These are phyloP conservation scores for Pristionchus entomophagus DNA, from an alignment of 2,888 invertebrate genomes.

Conservation along the genomic window DNA sequence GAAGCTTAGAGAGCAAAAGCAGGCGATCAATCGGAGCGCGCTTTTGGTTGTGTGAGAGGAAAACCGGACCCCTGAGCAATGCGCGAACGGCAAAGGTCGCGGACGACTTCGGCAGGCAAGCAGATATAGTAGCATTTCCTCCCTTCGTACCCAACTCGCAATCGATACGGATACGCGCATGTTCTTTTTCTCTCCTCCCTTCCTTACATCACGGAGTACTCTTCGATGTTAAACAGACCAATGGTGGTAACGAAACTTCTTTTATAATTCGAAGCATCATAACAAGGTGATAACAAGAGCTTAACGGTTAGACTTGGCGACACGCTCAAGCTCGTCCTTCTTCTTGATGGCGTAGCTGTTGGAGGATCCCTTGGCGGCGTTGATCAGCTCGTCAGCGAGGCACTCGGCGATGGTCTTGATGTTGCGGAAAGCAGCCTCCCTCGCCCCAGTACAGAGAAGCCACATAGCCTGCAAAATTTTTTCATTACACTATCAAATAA, in stretches of 20 bases:
- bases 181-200: neutral
- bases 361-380: conserved; percentile 99
- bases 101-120: conserved; percentile 6
- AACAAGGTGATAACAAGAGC: conserved; percentile 47
- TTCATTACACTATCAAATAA: too few relatives aligned
- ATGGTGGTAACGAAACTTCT: too few relatives aligned
- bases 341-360: conserved; percentile 99
- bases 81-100: conserved; percentile 25
- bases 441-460: conserved; percentile 97
- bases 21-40: conserved; percentile 43
- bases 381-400: conserved; percentile 99
- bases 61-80: conserved; percentile 37
- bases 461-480: conserved; percentile 98
- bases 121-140: neutral
- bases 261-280: too few relatives aligned
- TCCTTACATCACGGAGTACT: neutral
- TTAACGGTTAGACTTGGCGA: conserved; percentile 99
- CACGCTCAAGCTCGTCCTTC: conserved; percentile 99
- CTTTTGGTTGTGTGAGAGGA: conserved; percentile 29
- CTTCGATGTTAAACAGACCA: too few relatives aligned
- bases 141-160: conserved; percentile 29
- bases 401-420: conserved; percentile 99
- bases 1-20: conserved; percentile 32
- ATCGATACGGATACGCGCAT: conserved; percentile 48
- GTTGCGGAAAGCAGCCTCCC: conserved; percentile 99